Evolutionary conservation across 2,797 vertebrate genomes (phyloP).

Genomic region (Siniperca scherzeri): DNA sequence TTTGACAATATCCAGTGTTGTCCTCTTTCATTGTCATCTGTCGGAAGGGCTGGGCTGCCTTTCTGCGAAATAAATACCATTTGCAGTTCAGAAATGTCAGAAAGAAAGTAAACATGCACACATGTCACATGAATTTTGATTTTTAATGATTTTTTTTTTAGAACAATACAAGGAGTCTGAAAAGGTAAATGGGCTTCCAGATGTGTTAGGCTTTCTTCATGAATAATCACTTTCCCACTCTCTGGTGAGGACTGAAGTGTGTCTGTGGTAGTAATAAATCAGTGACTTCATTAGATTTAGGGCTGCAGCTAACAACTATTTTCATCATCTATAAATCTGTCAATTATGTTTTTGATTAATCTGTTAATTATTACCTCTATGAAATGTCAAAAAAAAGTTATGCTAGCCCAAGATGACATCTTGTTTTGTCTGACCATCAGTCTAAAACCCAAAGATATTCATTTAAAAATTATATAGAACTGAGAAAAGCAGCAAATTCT

Average conservation of each 20-base stretch:
- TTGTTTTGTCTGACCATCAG: not conserved
- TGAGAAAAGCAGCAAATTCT: not conserved
- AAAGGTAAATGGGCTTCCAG: not conserved
- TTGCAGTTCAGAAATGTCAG: not conserved
- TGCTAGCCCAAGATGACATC: not conserved
- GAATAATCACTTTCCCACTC: not conserved
- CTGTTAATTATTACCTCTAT: not conserved
- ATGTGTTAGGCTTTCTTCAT: not conserved
- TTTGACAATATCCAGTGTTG: not conserved
- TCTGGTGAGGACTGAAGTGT: not conserved
- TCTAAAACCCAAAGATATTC: not conserved
- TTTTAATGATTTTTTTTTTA: not conserved
- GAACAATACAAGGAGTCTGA: not conserved
- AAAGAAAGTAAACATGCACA: not conserved
- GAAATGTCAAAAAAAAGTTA: not conserved
- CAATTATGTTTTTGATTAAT: not conserved
- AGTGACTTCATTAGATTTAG: not conserved
- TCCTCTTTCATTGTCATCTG: constrained; percentile 26
- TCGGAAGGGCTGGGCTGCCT: constrained; percentile 45
- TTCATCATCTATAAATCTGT: not conserved
- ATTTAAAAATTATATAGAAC: not conserved
- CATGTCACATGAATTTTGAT: not conserved
- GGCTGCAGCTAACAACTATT: too few species aligned
- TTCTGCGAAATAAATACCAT: not conserved
- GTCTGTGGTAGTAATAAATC: not conserved